These are phyloP conservation scores for Therioaphis trifolii DNA, from an alignment of 2,888 invertebrate species.

Conservation along the genomic window DNA sequence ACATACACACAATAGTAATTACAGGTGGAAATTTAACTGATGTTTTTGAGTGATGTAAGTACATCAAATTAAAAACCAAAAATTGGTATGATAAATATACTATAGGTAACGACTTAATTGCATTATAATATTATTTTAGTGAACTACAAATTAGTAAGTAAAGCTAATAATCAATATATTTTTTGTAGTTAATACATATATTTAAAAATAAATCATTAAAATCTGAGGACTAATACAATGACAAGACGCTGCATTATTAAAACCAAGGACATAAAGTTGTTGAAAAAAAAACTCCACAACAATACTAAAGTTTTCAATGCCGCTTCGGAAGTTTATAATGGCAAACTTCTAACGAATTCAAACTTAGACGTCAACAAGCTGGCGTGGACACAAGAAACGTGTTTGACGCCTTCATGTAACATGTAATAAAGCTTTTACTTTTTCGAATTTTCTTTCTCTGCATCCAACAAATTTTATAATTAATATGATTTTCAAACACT, in stretches of 20 bases:
- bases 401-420: background rate
- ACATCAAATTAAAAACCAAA: too few relatives aligned
- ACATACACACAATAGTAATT: too few relatives aligned
- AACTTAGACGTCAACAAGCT: constrained; percentile 22
- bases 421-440: background rate
- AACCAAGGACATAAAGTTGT: constrained; percentile 10
- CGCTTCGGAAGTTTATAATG: constrained; percentile 2
- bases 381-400: background rate
- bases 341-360: constrained; percentile 6
- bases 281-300: background rate
- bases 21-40: too few relatives aligned
- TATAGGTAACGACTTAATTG: background rate
- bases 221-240: background rate
- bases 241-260: background rate
- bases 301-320: background rate
- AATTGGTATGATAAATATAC: too few relatives aligned
- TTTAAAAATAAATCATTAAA: background rate
- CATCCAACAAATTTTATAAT: background rate
- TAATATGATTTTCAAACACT: background rate
- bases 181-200: background rate
- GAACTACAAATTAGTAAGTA: background rate
- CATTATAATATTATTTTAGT: too few relatives aligned
- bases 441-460: background rate
- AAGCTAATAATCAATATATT: background rate
- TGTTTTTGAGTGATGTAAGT: too few relatives aligned